Conservation (phyloP, 2,888 invertebrate species). For the Spisula subtruncata region DNA sequence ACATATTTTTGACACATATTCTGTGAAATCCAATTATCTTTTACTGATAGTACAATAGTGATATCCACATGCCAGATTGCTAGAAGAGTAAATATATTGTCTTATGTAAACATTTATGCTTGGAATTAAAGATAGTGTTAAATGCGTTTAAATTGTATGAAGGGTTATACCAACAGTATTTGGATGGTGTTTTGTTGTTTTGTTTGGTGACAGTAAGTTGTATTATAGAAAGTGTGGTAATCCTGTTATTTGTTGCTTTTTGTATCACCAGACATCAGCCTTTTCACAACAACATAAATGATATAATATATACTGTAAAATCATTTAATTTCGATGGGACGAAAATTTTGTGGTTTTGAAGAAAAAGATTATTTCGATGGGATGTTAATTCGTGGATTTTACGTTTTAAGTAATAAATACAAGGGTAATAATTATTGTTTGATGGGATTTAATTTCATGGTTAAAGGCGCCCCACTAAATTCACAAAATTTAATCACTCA, state of each 20-base stretch:
- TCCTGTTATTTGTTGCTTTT: constrained; percentile 22
- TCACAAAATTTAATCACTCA: too few species aligned
- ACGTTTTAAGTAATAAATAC: too few species aligned
- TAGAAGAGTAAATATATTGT: not conserved
- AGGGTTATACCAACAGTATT: not conserved
- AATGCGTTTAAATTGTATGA: not conserved
- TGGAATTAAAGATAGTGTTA: not conserved
- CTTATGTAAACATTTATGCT: not conserved
- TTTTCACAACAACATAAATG: constrained; percentile 7
- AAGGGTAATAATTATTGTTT: too few species aligned
- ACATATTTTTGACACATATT: constrained; percentile 4
- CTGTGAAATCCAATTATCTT: not conserved
- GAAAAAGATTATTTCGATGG: too few species aligned
- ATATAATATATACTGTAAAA: not conserved
- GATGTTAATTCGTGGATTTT: too few species aligned
- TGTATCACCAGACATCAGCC: not conserved
- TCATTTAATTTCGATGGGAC: too few species aligned
- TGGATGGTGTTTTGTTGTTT: not conserved
- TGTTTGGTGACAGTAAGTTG: not conserved
- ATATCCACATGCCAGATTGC: not conserved
- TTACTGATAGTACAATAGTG: not conserved
- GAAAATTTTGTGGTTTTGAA: too few species aligned
- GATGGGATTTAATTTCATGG: too few species aligned
- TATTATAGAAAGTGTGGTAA: not conserved
- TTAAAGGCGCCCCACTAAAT: too few species aligned